Conservation (phyloP, 2,888 invertebrate genomes). For the Xylocampa areola region DNA sequence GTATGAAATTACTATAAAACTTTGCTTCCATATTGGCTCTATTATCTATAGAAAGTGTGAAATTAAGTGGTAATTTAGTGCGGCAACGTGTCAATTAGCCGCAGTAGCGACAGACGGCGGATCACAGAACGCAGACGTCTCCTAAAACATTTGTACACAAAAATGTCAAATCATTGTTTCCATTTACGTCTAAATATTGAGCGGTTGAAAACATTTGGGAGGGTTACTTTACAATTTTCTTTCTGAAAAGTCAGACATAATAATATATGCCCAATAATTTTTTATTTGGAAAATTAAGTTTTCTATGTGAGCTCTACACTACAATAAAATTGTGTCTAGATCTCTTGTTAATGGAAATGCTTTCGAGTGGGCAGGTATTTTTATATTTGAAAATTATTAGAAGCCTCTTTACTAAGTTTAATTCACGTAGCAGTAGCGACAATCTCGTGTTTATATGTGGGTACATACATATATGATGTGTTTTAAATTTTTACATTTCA, state of each 20-base stretch:
- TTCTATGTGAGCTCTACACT: too few species aligned
- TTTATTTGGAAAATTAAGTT: too few species aligned
- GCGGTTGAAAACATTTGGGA: constrained; percentile 71
- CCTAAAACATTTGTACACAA: constrained; percentile 84
- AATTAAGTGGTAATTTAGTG: constrained; percentile 81
- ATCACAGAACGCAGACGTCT: constrained; percentile 76
- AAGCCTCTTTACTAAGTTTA: too few species aligned
- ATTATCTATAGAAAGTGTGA: constrained; percentile 83
- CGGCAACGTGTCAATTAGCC: constrained; percentile 83
- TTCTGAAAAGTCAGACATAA: not conserved
- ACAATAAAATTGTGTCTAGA: too few species aligned
- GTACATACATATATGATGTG: too few species aligned
- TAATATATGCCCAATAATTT: too few species aligned
- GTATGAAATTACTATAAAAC: constrained; percentile 68
- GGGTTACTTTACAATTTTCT: not conserved
- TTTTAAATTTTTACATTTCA: not conserved
- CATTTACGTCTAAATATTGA: constrained; percentile 78
- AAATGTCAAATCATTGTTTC: constrained; percentile 87
- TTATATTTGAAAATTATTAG: too few species aligned
- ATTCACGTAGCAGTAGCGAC: too few species aligned
- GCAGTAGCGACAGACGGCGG: constrained; percentile 67
- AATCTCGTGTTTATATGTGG: too few species aligned
- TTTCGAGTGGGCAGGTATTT: too few species aligned
- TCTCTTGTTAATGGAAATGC: too few species aligned
- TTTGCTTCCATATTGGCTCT: constrained; percentile 63